A percentile compares a stretch with the other conserved stretches of the same genome.
Conservation (phyloP, 2,888 invertebrate genomes). For the Conus canariensis region DNA sequence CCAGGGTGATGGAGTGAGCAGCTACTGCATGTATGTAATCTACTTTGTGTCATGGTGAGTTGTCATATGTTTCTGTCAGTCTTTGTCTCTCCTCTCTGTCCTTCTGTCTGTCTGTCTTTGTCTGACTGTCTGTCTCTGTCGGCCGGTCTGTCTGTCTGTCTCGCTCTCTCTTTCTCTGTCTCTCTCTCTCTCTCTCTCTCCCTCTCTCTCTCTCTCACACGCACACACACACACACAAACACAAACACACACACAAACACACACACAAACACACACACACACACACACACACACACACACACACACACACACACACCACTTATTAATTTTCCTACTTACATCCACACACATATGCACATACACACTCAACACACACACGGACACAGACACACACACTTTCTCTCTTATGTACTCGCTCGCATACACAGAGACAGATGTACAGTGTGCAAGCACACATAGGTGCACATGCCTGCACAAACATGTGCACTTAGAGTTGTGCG, state of each 20-base stretch:
- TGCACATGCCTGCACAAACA: not conserved
- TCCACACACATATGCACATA: not conserved
- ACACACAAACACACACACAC: not conserved
- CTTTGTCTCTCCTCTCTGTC: not conserved
- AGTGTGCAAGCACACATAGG: not conserved
- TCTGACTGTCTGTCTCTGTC: not conserved
- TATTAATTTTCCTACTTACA: not conserved
- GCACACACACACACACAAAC: not conserved
- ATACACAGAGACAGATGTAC: not conserved
- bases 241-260: not conserved
- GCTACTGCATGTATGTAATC: conserved; percentile 11
- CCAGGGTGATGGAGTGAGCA: conserved; percentile 22
- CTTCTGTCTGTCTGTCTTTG: not conserved
- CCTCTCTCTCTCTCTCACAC: not conserved
- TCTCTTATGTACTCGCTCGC: not conserved
- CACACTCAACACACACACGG: not conserved
- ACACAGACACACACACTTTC: not conserved
- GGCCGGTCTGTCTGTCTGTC: not conserved
- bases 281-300: not conserved
- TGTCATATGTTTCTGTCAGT: not conserved
- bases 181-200: not conserved
- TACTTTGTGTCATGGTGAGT: conserved; percentile 26
- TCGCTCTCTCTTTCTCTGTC: not conserved
- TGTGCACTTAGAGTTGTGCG: too few species aligned
- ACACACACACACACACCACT: not conserved